Evolutionary conservation across 2,797 vertebrate genomes (phyloP), one percentile per base, ranked within the genome.

Genomic region (Tapera naevia): DNA sequence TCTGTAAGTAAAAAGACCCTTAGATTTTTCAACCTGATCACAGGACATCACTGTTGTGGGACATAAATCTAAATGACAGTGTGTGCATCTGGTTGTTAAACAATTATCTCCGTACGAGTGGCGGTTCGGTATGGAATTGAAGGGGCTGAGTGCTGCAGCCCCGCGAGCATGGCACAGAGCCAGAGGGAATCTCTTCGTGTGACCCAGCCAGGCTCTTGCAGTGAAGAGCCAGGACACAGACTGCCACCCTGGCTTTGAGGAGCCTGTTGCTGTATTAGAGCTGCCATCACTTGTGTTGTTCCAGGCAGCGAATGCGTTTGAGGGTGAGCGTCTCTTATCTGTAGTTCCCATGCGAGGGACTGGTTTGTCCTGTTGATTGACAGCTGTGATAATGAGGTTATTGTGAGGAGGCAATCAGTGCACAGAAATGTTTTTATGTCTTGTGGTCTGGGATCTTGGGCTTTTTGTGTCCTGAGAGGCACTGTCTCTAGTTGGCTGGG

Each of bases 361-460:
- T 91, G 85, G 78, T 48, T 88, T 91, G 80, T 64, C 54, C 56
- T 84, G 30, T 24, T 95, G 95, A 95, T 71, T 94, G 92, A 89
- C 94, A 93, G 88, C 88, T 94, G 62, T 89, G 94, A 73, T 95
- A 95, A 96, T 95, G 86, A 89, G 94, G 91, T 93, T 93, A 91
- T 96, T 96, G 94, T 96, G 94, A 89, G 74, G 78, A 97, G 88
- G 78, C 86, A 96, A 25, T 91, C 80, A 27, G 88, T 87, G 95
- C 93, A 95, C 64, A 80, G 94, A 92, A 94, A 94, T 96, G 96
- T 95, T 97, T 96, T 96, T 76, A 86, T 96, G 94, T 96, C 91
- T 96, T 96, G 67, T 32, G 88, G 30, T 74, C 93, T 90, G 88
- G 83, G 91, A 91, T 96, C 88, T 93, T 94, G 86, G 86, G 57